A percentile compares a stretch with the other conserved stretches of the same genome.
Evolutionary conservation across 2,888 invertebrate genomes (phyloP).

Genomic region (Agrochola macilenta): DNA sequence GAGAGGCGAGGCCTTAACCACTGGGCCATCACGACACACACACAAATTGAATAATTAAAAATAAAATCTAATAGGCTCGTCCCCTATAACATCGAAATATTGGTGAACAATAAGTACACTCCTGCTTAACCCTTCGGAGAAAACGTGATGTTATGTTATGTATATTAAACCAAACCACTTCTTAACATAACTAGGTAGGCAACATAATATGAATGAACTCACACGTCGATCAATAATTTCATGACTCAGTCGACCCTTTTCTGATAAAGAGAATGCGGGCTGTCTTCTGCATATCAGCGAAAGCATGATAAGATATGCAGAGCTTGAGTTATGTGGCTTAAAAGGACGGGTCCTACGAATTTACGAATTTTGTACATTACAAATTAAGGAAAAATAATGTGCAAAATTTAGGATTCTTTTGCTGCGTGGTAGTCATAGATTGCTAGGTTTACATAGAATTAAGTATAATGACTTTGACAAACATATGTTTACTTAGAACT

Average conservation of each 20-base stretch:
- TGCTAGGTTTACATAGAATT: not conserved
- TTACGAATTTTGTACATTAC: not conserved
- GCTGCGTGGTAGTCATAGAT: not conserved
- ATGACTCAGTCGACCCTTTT: conserved; percentile 57
- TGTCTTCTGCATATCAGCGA: conserved; percentile 53
- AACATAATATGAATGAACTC: conserved; percentile 40
- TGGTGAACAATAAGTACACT: not conserved
- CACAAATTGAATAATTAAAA: not conserved
- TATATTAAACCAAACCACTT: not conserved
- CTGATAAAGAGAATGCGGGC: conserved; percentile 70
- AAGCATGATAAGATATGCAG: conserved; percentile 52
- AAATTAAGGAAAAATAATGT: conserved; percentile 2
- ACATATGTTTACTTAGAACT: conserved; percentile 1
- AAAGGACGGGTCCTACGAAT: conserved; percentile 20
- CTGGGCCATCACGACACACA: too few relatives aligned
- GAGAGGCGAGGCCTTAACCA: too few relatives aligned
- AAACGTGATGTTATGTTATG: not conserved
- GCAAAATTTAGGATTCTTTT: not conserved
- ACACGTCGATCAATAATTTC: conserved; percentile 47
- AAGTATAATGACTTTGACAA: not conserved
- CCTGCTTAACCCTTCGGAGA: not conserved
- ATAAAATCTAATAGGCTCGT: not conserved
- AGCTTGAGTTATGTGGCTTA: conserved; percentile 37
- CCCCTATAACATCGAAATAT: not conserved
- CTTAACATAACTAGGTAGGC: not conserved